Conservation (phyloP, 2,113 vertebrate species). For the Onychostruthus taczanowskii region DNA sequence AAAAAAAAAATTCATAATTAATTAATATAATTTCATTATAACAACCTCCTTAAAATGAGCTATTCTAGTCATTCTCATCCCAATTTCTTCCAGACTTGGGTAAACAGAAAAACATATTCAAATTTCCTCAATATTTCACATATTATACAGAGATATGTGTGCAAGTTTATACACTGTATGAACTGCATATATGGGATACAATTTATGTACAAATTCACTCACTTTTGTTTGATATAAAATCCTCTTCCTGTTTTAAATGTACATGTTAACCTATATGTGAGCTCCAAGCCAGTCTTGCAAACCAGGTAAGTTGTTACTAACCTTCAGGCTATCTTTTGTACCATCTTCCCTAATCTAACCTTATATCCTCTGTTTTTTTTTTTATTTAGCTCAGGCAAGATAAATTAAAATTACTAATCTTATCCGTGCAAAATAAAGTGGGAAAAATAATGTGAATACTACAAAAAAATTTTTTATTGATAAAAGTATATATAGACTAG, state of each 20-base stretch:
- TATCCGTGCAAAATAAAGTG: background rate
- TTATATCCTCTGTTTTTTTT: background rate
- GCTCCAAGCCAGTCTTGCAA: background rate
- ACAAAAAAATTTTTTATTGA: background rate
- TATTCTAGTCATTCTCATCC: background rate
- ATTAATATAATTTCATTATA: background rate
- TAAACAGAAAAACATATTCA: background rate
- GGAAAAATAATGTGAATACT: background rate
- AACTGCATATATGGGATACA: background rate
- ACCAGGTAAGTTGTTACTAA: background rate
- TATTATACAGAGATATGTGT: background rate
- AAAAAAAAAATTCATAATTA: background rate
- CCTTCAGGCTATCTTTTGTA: background rate
- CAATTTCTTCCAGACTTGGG: background rate
- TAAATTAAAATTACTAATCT: background rate
- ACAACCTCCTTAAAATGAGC: background rate
- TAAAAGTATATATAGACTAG: background rate
- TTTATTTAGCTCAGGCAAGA: background rate
- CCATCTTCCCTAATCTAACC: background rate
- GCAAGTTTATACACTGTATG: background rate
- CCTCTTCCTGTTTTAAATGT: background rate
- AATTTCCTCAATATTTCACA: background rate
- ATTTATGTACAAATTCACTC: background rate
- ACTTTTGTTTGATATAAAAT: background rate
- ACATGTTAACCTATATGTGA: background rate